phyloP scores from a whole-genome alignment of 2,797 vertebrate species.

The Pelobates cultripes region DNA sequence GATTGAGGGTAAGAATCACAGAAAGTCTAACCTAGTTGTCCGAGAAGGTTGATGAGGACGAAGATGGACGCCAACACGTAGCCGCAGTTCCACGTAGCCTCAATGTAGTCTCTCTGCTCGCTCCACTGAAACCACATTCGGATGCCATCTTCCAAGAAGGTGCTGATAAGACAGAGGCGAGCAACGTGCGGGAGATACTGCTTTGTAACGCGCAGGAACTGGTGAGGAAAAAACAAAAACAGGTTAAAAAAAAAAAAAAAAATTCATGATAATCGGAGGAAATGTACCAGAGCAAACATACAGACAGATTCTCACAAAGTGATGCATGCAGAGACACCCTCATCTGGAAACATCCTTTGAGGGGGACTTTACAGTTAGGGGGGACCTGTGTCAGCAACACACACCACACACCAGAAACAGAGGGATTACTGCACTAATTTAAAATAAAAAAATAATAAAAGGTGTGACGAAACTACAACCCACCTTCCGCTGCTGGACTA shows the following conservation, averaged over 20 bases:
- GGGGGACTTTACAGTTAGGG: too few relatives aligned
- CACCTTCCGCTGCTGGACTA: too few relatives aligned
- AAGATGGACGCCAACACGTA: conserved; percentile 92
- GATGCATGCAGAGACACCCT: too few relatives aligned
- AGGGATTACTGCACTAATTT: too few relatives aligned
- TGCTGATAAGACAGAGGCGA: conserved; percentile 94
- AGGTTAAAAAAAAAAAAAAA: background rate
- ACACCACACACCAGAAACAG: too few relatives aligned
- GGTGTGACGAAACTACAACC: too few relatives aligned
- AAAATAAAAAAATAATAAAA: too few relatives aligned
- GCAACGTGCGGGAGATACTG: conserved; percentile 96
- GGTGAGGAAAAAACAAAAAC: background rate
- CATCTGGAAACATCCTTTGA: too few relatives aligned
- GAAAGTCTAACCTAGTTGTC: conserved; percentile 89
- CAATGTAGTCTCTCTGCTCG: conserved; percentile 96
- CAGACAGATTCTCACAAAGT: too few relatives aligned
- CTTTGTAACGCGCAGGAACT: conserved; percentile 96
- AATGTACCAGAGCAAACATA: too few relatives aligned
- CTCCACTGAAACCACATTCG: conserved; percentile 99
- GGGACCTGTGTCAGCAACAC: background rate
- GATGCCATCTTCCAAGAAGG: conserved; percentile 96
- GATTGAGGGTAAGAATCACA: too few relatives aligned
- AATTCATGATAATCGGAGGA: background rate
- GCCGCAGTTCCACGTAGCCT: conserved; percentile 92
- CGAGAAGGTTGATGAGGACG: conserved; percentile 92